These are phyloP conservation scores for Hiodon tergisus DNA, from an alignment of 2,113 vertebrate genomes.

Conservation along the genomic window DNA sequence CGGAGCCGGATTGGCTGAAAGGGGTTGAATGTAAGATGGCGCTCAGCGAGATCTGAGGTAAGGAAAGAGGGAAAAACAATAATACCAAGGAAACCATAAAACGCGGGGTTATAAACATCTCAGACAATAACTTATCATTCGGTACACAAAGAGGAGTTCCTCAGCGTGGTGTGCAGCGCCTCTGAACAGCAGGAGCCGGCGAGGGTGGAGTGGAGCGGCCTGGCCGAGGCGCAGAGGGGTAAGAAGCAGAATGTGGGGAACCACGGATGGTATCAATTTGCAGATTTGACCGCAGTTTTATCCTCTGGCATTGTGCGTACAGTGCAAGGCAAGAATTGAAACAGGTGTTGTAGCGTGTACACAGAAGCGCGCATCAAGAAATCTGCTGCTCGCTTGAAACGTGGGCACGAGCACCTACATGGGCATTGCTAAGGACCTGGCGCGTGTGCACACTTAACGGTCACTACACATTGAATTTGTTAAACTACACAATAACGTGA, in stretches of 20 bases:
- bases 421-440: too few species aligned
- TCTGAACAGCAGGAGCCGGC: constrained; percentile 1
- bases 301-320: too few species aligned
- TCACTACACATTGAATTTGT: too few species aligned
- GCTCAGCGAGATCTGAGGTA: constrained; percentile 70
- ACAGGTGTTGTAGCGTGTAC: too few species aligned
- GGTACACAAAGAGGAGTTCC: background rate
- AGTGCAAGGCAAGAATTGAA: too few species aligned
- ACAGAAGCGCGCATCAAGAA: too few species aligned
- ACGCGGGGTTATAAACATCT: background rate
- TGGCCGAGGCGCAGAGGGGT: constrained; percentile 20
- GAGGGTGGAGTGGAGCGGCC: constrained; percentile 12
- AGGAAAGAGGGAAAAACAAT: constrained; percentile 51
- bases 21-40: constrained; percentile 75
- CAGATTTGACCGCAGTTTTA: too few species aligned
- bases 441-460: too few species aligned
- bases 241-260: background rate
- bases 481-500: too few species aligned
- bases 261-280: too few species aligned
- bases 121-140: background rate
- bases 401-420: too few species aligned
- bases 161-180: background rate
- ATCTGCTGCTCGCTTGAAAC: too few species aligned
- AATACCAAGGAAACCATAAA: background rate
- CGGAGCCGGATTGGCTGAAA: constrained; percentile 56